Conservation (phyloP, 2,797 vertebrate species). For the Cyprinodon diabolis region DNA sequence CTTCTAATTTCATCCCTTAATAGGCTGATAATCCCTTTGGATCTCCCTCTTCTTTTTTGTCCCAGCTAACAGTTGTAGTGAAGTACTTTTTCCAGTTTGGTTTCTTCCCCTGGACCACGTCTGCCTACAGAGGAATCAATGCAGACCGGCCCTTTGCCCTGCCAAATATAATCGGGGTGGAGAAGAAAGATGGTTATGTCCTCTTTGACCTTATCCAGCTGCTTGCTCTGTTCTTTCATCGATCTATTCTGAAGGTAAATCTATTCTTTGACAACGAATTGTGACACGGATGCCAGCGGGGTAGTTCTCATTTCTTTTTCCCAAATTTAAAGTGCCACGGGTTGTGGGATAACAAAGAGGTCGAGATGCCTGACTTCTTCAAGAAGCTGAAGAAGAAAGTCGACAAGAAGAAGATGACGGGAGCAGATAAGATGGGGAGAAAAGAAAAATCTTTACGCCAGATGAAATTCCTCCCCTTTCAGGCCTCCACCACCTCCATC, state of each 20-base stretch:
- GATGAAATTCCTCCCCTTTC: conserved; percentile 73
- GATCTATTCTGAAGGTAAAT: conserved; percentile 78
- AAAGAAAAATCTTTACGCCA: conserved; percentile 35
- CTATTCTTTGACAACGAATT: too few relatives aligned
- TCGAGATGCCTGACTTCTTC: conserved; percentile 80
- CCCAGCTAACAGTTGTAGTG: conserved; percentile 82
- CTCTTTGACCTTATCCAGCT: conserved; percentile 82
- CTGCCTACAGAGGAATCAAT: conserved; percentile 76
- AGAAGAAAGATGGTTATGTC: conserved; percentile 78
- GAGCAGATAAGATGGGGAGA: conserved; percentile 47
- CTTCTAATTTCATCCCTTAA: background rate
- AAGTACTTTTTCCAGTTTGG: conserved; percentile 88
- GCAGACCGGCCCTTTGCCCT: conserved; percentile 81
- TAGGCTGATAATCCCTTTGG: background rate
- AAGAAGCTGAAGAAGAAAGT: conserved; percentile 80
- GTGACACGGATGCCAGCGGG: too few relatives aligned
- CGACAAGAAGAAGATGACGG: conserved; percentile 74
- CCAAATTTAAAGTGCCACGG: conserved; percentile 77
- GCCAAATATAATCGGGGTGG: conserved; percentile 79
- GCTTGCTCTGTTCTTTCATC: conserved; percentile 81
- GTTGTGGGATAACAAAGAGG: conserved; percentile 84
- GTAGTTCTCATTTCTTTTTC: conserved; percentile 7
- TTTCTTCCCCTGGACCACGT: conserved; percentile 85
- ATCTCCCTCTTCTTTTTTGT: conserved; percentile 25
- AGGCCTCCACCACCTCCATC: conserved; percentile 70